A percentile compares a stretch with the other conserved stretches of the same genome.
Conservation (phyloP, 2,113 vertebrate species). For the Bucco capensis region DNA sequence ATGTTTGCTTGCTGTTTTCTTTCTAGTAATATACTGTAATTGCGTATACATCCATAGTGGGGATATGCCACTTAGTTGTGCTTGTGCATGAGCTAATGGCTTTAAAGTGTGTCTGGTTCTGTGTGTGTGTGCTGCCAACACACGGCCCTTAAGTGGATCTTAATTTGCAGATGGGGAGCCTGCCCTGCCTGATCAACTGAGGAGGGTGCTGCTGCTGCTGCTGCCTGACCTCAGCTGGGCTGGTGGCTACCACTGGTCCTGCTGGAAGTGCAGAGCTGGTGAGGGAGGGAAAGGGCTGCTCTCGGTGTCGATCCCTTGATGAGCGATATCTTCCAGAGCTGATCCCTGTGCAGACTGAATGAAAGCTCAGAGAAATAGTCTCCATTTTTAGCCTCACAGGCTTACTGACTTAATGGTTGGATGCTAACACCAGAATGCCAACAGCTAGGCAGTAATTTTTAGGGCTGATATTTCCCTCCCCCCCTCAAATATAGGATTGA, state of each 20-base stretch:
- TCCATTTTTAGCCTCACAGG: background rate
- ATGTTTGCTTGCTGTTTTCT: background rate
- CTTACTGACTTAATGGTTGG: rapidly evolving
- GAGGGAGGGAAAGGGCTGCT: background rate
- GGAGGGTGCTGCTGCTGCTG: background rate
- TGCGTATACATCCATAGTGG: background rate
- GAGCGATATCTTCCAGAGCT: too few species aligned
- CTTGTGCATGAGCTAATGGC: background rate
- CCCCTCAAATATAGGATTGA: background rate
- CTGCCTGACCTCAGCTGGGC: background rate
- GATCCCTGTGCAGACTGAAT: background rate
- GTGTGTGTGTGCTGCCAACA: background rate
- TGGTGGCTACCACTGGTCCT: background rate
- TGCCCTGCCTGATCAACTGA: background rate
- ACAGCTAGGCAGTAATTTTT: background rate
- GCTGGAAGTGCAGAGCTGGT: rapidly evolving
- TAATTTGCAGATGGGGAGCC: background rate
- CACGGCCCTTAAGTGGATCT: background rate
- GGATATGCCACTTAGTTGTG: background rate
- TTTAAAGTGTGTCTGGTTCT: background rate
- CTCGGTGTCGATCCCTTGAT: rapidly evolving
- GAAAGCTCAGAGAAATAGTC: background rate
- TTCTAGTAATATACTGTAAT: background rate
- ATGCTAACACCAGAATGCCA: background rate
- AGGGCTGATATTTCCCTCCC: background rate